Evolutionary conservation across 2,888 invertebrate genomes (phyloP).

Genomic region (Drosophila colorata): DNA sequence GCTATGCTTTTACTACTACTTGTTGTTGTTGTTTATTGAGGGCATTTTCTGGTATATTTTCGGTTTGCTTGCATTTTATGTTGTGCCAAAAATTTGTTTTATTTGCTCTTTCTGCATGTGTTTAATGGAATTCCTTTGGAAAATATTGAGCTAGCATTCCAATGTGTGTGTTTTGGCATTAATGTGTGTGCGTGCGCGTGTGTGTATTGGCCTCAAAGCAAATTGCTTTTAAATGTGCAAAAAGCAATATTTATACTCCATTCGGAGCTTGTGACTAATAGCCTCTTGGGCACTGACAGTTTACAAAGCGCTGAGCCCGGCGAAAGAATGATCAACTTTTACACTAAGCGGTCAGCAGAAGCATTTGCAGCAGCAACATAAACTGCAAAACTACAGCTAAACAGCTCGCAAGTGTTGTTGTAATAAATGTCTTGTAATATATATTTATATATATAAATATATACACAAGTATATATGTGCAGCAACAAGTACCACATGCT

Average conservation of each 20-base stretch:
- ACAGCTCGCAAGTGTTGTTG: constrained; percentile 15
- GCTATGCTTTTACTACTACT: constrained; percentile 2
- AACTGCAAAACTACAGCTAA: constrained; percentile 19
- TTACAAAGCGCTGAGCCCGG: constrained; percentile 44
- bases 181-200: constrained; percentile 6
- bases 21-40: constrained; percentile 4
- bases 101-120: constrained; percentile 50
- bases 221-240: constrained; percentile 75
- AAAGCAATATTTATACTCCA: constrained; percentile 64
- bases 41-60: constrained; percentile 4
- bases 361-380: constrained; percentile 11
- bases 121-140: constrained; percentile 61
- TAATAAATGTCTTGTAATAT: not conserved
- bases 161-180: constrained; percentile 14
- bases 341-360: constrained; percentile 20
- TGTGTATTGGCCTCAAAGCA: constrained; percentile 35
- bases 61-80: constrained; percentile 24
- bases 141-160: constrained; percentile 27
- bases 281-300: constrained; percentile 59
- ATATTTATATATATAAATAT: not conserved
- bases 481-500: not conserved
- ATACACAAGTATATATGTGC: not conserved
- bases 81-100: constrained; percentile 40
- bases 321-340: constrained; percentile 10
- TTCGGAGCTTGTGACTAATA: constrained; percentile 61